A percentile compares a stretch with the other conserved stretches of the same genome.
Evolutionary conservation across 2,113 vertebrate genomes (phyloP).

Genomic region (Poeciliopsis retropinna): DNA sequence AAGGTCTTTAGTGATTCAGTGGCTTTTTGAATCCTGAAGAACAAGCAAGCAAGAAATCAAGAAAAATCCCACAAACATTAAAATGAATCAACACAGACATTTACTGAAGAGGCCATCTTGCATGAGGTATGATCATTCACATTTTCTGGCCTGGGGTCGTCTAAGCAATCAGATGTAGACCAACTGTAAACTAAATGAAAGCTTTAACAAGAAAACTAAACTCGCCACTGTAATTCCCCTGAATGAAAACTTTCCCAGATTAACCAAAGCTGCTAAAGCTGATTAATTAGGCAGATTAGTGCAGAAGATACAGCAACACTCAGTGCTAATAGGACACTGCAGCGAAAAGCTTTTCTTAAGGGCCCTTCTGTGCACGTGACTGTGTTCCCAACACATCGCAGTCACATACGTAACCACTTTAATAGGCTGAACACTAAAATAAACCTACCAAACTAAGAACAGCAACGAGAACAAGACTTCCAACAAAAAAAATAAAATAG

Average conservation of each 20-base stretch:
- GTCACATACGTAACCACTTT: conserved; percentile 37
- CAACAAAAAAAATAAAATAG: not conserved
- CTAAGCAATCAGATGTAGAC: not conserved
- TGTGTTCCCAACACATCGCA: conserved; percentile 23
- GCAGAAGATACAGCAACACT: conserved; percentile 5
- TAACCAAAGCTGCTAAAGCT: conserved; percentile 67
- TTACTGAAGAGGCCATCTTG: not conserved
- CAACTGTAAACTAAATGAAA: not conserved
- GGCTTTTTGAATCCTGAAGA: conserved; percentile 91
- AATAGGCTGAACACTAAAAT: conserved; percentile 23
- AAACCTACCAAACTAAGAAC: conserved; percentile 18
- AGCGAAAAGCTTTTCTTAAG: conserved; percentile 23
- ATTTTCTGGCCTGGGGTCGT: not conserved
- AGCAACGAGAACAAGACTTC: not conserved
- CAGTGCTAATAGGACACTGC: conserved; percentile 21
- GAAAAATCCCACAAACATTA: not conserved
- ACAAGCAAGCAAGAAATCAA: not conserved
- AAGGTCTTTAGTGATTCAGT: conserved; percentile 93
- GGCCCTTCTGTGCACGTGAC: conserved; percentile 49
- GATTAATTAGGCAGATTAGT: conserved; percentile 72
- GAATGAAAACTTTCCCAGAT: conserved; percentile 40
- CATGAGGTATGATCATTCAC: no score
- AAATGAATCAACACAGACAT: not conserved
- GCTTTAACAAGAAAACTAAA: not conserved
- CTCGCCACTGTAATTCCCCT: conserved; percentile 16